Evolutionary conservation across 2,888 invertebrate species (phyloP), one percentile per base, ranked within the genome.

Genomic region (Pristionchus arcanus): DNA sequence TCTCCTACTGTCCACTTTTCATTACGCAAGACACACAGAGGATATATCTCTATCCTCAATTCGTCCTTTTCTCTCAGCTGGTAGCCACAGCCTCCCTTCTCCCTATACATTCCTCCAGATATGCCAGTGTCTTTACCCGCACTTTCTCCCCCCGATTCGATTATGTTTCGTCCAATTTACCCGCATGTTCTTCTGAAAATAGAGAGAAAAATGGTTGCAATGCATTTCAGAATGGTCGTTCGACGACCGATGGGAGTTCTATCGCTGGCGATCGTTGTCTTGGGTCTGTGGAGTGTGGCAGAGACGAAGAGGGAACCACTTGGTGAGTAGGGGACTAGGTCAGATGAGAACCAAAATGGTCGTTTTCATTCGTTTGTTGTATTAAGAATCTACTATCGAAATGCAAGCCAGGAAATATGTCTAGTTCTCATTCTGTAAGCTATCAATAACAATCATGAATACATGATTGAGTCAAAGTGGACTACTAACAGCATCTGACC

Each of bases 1-100:
- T 7, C 83, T 83, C 31, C 71, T 68, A 53, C 87, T 87, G 84
- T 59, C 84, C 31, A 59, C 84, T 59, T 59, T 37, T 85, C 84
- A 55, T 59, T 85, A 55, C 84, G 59, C 34, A 55, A 55, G 84
- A 55, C 59, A 59, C 84, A 55, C 55, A 84, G 28, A 55, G 59
- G 28, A 59, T 34, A 59, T 59, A 85, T 85, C 49, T 49, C 83
- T 53, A 42, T 77, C 21, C 42, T 42, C 53, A 55, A 83, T 53
- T 49, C 83, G 55, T 49, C 59, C 59, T 55, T 13, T 55, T 25
- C 28, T 49, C 84, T 59, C 84, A 55, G 55, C 59, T 85, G 59
- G 55, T 85, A 59, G 55, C 34, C 84, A 15, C 19, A 59, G 55
- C 34, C 84, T 21, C 19, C 77, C 77, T 59, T 59, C 63, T 63